A percentile compares a stretch with the other conserved stretches of the same genome.
phyloP scores from a whole-genome alignment of 2,797 vertebrate species.

The Hybognathus amarus region DNA sequence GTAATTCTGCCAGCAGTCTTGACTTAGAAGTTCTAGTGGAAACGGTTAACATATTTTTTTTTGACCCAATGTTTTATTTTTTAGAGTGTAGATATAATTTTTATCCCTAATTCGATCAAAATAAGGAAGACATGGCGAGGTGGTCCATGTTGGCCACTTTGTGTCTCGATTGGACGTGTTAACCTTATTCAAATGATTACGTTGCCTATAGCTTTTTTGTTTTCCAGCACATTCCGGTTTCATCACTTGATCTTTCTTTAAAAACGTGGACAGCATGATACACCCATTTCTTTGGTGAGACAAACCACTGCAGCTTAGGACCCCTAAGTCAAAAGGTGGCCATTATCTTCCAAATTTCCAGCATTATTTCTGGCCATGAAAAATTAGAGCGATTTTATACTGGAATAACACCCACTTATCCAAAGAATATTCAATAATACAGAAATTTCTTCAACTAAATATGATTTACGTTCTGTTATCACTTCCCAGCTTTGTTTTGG shows the following conservation, averaged over 20 bases:
- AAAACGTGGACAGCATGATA: neutral
- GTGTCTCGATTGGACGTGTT: neutral
- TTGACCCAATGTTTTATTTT: too few relatives aligned
- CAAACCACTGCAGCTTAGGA: neutral
- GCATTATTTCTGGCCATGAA: neutral
- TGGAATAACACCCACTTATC: neutral
- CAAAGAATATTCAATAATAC: neutral
- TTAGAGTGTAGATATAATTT: neutral
- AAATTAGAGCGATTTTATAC: neutral
- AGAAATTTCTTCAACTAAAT: neutral
- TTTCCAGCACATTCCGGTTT: neutral
- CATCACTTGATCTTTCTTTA: neutral
- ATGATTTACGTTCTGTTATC: neutral
- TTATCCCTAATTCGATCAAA: neutral
- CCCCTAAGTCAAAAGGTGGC: neutral
- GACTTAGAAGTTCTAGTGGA: too few relatives aligned
- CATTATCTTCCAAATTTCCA: neutral
- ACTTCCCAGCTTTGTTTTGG: neutral
- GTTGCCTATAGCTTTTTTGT: neutral
- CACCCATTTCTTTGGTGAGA: neutral
- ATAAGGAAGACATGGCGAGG: neutral
- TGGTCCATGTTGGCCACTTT: neutral
- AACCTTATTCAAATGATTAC: slow-evolving; percentile 1
- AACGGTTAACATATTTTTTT: too few relatives aligned
- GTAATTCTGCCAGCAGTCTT: too few relatives aligned